Base-by-base conservation (phyloP, 2,797 vertebrate species). In the Enteromius mattozi region DNA sequence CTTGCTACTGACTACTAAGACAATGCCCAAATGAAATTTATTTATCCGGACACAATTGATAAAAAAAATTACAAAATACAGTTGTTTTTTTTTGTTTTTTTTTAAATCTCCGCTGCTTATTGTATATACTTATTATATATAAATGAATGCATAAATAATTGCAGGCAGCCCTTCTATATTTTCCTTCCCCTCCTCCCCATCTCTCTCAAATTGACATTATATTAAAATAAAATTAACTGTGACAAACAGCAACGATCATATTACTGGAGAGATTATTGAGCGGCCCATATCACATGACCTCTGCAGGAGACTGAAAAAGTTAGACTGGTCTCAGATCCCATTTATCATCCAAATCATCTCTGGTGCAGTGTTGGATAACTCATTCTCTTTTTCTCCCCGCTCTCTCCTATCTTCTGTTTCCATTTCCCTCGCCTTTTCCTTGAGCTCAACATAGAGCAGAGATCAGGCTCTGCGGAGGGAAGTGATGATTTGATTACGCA, bases 271-370 rank as follows among this genome's bases (percentile, higher is more conserved):
- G 49, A 17, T 85, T 84, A 81, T 47, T 65, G 78, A 85, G 71
- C 42, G 69, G 24, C 65, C 40, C 37, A 27, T 49, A 63, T 86
- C 87, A 81, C 85, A 69, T 83, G 85, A 74, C 47, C 68, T 35
- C 69, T 51, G 68, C 72, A 78, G 70, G 70, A 69, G 47, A 66
- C 80, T 42, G 42, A 87, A 80, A 77, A 75, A 83, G 65, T 85
- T 61, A 76, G 59, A 49, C 71, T 27, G 51, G 6, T 21, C 72
- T 49, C 69, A 61, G 17, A 71, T 49, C 74, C 70, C 61, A 84
- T 89, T 86, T 54, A 84, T 88, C 86, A 84, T 87, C 47, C 61
- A 66, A n/a, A 37, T 45, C 21, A 71, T 56, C 84, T 84, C 54
- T 70, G 75, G 74, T 87, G 82, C 84, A 85, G 59, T 81, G 84